phyloP scores from a whole-genome alignment of 1,140 invertebrate genomes.

The Cataglyphis hispanica region DNA sequence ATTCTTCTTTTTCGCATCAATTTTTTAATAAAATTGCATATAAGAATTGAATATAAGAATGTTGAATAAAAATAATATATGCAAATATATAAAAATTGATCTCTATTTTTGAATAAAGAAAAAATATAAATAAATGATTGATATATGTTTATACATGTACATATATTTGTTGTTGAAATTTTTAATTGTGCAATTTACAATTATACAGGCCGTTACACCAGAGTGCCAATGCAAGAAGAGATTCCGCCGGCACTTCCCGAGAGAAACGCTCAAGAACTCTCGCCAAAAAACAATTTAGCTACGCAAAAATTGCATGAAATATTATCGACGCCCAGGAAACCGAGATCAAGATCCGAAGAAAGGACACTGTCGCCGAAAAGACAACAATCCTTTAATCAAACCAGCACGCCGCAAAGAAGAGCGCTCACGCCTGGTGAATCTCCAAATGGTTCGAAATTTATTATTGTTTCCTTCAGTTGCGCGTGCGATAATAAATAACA shows the following conservation, averaged over 20 bases:
- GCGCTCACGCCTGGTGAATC: conserved; percentile 83
- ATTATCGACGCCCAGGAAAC: conserved; percentile 90
- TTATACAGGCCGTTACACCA: conserved; percentile 81
- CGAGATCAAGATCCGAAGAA: conserved; percentile 82
- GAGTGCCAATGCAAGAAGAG: conserved; percentile 82
- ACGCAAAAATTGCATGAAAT: conserved; percentile 92
- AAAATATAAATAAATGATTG: background rate
- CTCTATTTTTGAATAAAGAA: background rate
- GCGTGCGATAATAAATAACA: background rate
- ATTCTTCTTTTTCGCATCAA: background rate
- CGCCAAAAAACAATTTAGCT: conserved; percentile 88
- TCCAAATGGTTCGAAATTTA: conserved; percentile 77
- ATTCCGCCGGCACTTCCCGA: conserved; percentile 81
- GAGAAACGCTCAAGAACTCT: conserved; percentile 76
- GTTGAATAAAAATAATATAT: too few relatives aligned
- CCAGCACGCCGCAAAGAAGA: conserved; percentile 84
- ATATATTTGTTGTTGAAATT: conserved; percentile 4
- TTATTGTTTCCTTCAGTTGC: background rate
- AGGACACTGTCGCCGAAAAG: conserved; percentile 80
- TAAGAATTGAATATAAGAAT: too few relatives aligned
- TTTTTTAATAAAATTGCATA: background rate
- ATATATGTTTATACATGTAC: background rate
- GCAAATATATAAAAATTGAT: background rate
- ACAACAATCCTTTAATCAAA: conserved; percentile 82
- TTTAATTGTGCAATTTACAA: conserved; percentile 11